Evolutionary conservation across 2,113 vertebrate species (phyloP).

Genomic region (Arothron firmamentum): DNA sequence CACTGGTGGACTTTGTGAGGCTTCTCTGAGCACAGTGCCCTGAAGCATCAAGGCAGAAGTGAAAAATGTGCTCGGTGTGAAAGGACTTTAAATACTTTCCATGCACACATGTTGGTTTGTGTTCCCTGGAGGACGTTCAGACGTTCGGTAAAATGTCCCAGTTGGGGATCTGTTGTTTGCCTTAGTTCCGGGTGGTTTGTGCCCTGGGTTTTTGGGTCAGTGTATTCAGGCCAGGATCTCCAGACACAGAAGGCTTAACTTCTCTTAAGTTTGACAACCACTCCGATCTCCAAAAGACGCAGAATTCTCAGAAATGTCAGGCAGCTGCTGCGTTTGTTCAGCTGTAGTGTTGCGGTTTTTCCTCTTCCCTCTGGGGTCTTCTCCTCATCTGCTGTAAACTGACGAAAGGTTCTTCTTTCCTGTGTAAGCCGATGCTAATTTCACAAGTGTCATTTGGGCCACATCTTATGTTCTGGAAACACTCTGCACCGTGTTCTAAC

Average conservation of each 20-base stretch:
- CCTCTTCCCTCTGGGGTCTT: slow-evolving; percentile 22
- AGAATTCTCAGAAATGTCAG: slow-evolving; percentile 13
- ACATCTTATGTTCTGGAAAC: slow-evolving; percentile 40
- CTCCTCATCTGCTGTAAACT: slow-evolving; percentile 23
- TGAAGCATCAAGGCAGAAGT: slow-evolving; percentile 34
- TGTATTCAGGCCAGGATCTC: slow-evolving; percentile 18
- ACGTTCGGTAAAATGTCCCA: slow-evolving; percentile 35
- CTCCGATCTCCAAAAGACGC: slow-evolving; percentile 3
- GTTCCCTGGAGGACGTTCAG: slow-evolving; percentile 43
- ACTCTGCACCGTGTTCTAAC: slow-evolving; percentile 33
- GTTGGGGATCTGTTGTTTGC: slow-evolving; percentile 57
- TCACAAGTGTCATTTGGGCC: slow-evolving; percentile 54
- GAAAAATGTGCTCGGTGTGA: slow-evolving; percentile 45
- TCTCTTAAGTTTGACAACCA: neutral
- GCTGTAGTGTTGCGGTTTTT: slow-evolving; percentile 12
- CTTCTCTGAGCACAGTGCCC: slow-evolving; percentile 28
- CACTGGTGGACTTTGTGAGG: slow-evolving; percentile 54
- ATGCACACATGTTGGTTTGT: slow-evolving; percentile 25
- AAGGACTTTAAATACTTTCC: slow-evolving; percentile 64
- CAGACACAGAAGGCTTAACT: slow-evolving; percentile 19
- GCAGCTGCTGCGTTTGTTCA: slow-evolving; percentile 12
- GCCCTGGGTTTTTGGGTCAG: slow-evolving; percentile 35
- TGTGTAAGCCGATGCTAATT: slow-evolving; percentile 47
- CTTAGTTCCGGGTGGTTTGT: slow-evolving; percentile 53
- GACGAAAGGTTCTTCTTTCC: slow-evolving; percentile 39